Conservation (phyloP, 1,140 invertebrate species). For the Drosophila yakuba region DNA sequence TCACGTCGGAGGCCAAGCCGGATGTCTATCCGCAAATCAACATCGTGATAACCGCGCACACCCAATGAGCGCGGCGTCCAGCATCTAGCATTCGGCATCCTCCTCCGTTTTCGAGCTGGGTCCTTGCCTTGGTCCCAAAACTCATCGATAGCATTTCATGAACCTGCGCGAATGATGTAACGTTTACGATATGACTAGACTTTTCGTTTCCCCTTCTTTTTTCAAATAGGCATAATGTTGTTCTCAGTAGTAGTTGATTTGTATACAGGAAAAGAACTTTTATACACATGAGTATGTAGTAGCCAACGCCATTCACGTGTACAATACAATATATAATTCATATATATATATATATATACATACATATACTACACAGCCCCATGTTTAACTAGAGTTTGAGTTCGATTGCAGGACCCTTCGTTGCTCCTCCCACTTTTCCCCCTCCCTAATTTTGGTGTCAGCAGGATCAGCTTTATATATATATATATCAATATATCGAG, state of each 20-base stretch:
- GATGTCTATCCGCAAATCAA: slow-evolving; percentile 84
- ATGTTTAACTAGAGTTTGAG: slow-evolving; percentile 14
- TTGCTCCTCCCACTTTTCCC: slow-evolving; percentile 1
- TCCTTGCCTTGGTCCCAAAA: slow-evolving; percentile 28
- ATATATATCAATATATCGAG: slow-evolving; percentile 20
- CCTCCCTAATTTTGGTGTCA: slow-evolving; percentile 13
- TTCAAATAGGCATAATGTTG: slow-evolving; percentile 8
- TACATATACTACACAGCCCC: neutral
- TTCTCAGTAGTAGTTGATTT: slow-evolving; percentile 31
- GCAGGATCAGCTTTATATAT: slow-evolving; percentile 25
- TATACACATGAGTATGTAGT: slow-evolving; percentile 25
- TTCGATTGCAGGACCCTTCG: slow-evolving; percentile 2
- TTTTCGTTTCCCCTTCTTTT: neutral
- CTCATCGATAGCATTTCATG: slow-evolving; percentile 38
- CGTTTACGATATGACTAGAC: slow-evolving; percentile 15
- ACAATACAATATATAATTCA: slow-evolving; percentile 12
- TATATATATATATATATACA: slow-evolving; percentile 16
- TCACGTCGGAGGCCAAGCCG: slow-evolving; percentile 69
- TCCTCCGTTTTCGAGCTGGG: slow-evolving; percentile 18
- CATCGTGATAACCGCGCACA: slow-evolving; percentile 84
- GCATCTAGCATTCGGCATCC: slow-evolving; percentile 1
- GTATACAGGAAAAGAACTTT: slow-evolving; percentile 8
- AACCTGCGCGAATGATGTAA: slow-evolving; percentile 9
- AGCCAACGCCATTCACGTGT: slow-evolving; percentile 22
- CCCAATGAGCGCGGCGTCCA: slow-evolving; percentile 61